These are phyloP conservation scores for Eristalis tenax DNA, from an alignment of 2,888 invertebrate species.

Conservation along the genomic window DNA sequence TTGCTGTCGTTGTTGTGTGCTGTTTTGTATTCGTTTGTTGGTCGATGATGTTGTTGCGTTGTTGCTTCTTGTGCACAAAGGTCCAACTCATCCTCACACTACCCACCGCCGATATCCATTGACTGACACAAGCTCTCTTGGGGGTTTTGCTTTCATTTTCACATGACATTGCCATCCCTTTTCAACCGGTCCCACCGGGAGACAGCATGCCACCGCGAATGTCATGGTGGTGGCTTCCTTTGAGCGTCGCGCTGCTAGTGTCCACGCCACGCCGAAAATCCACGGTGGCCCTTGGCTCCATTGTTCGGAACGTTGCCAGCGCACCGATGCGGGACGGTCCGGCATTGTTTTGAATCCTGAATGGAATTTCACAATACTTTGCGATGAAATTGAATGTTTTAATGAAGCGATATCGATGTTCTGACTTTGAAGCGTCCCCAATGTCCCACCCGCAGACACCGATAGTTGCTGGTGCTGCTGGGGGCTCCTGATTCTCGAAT, in stretches of 20 bases:
- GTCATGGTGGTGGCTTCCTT: background rate
- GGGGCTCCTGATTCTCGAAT: no score
- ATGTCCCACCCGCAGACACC: background rate
- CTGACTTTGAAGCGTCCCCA: background rate
- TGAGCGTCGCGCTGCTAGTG: background rate
- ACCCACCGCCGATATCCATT: background rate
- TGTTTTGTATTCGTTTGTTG: constrained; percentile 66
- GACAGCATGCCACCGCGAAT: constrained; percentile 47
- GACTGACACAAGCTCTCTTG: background rate
- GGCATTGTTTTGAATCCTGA: constrained; percentile 20
- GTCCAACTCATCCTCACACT: constrained; percentile 5
- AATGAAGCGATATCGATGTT: constrained; percentile 30
- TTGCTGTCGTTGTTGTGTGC: constrained; percentile 33
- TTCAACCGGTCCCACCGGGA: constrained; percentile 59
- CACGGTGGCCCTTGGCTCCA: constrained; percentile 52
- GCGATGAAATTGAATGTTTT: constrained; percentile 44
- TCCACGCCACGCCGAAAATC: constrained; percentile 34
- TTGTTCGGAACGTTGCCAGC: constrained; percentile 37
- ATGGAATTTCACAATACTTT: constrained; percentile 24
- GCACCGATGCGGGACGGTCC: constrained; percentile 30
- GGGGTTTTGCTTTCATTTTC: constrained; percentile 68
- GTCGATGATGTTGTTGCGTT: constrained; percentile 62
- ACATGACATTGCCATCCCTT: constrained; percentile 72
- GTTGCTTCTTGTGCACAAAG: constrained; percentile 42
- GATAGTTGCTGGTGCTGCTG: background rate